Evolutionary conservation across 1,140 invertebrate genomes (phyloP), one percentile per base, ranked within the genome.

Genomic region (Cheumatopsyche charites): DNA sequence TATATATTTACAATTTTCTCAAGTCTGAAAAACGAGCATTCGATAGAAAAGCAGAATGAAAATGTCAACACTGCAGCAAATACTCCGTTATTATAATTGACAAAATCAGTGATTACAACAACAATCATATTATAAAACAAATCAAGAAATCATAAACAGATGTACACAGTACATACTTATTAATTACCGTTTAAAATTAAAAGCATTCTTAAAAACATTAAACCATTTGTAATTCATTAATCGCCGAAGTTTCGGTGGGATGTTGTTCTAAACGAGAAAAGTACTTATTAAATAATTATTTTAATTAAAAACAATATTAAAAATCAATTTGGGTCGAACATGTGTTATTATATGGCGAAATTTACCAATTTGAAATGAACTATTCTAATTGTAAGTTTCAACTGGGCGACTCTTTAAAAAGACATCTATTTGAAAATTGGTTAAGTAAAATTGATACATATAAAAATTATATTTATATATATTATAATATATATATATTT

Each of bases 161-260:
- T 68, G 67, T 68, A 68, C 67, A 68, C 17, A 68, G 67, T 68
- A 68, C 67, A 68, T 68, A 68, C 67, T 66, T 25, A 58, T 58
- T 3, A 25, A 58, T 21, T 55, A 55, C 17, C 13, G 21, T 19
- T 55, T 23, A 58, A 36, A 21, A 63, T 2, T 63, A 42, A 41
- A 9, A 63, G 11, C 9, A 2, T 29, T 29, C 13, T 4, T 3
- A 15, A 6, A 41, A 65, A 52, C 19, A 17, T 58, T 25, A 13
- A 21, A 5, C 5, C 55, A 58, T 23, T 7, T 23, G 23, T 25
- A 58, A 23, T 26, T 58, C 21, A 15, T 52, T 52, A n/a, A 26
- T 58, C 29, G 23, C 19, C 23, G 23, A 58, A 58, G 17, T 9
- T 47, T 58, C 55, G 55, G 55, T 58, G 55, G 55, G 55, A 25